A percentile compares a stretch with the other conserved stretches of the same genome.
Conservation (phyloP, 2,113 vertebrate species). For the Crotalus tigris region DNA sequence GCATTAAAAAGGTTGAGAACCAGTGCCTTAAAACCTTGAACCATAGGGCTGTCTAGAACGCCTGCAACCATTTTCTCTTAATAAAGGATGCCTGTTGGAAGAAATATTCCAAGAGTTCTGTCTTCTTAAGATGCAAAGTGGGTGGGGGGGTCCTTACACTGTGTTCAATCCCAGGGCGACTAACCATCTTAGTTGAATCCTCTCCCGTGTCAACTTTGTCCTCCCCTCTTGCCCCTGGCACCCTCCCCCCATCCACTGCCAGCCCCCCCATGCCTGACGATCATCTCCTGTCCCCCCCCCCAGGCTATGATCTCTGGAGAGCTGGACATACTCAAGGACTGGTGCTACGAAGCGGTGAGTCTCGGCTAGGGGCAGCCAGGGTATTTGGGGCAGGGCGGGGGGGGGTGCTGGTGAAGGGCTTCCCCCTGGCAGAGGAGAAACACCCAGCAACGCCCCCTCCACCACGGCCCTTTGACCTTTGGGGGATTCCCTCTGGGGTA, state of each 20-base stretch:
- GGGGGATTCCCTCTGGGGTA: no score
- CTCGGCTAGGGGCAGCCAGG: no score
- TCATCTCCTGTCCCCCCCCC: neutral
- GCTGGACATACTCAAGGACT: slow-evolving; percentile 94
- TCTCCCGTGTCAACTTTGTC: neutral
- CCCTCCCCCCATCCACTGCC: neutral
- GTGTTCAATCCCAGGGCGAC: neutral
- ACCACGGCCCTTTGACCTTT: no score
- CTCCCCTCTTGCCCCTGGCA: neutral
- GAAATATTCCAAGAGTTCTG: no score
- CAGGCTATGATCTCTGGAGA: slow-evolving; percentile 94
- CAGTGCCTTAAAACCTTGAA: no score
- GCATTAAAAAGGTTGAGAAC: no score
- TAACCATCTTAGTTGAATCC: neutral
- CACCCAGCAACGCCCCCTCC: neutral
- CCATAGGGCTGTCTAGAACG: no score
- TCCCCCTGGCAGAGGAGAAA: neutral
- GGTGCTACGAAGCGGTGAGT: slow-evolving; percentile 97
- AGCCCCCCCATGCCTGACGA: rapidly evolving
- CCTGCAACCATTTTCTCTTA: no score
- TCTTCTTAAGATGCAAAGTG: no score
- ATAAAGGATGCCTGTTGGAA: no score
- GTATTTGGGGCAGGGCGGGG: neutral
- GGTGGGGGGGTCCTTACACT: no score
- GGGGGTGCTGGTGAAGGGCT: no score